Conservation (phyloP, 2,113 vertebrate species). For the Gopherus evgoodei region DNA sequence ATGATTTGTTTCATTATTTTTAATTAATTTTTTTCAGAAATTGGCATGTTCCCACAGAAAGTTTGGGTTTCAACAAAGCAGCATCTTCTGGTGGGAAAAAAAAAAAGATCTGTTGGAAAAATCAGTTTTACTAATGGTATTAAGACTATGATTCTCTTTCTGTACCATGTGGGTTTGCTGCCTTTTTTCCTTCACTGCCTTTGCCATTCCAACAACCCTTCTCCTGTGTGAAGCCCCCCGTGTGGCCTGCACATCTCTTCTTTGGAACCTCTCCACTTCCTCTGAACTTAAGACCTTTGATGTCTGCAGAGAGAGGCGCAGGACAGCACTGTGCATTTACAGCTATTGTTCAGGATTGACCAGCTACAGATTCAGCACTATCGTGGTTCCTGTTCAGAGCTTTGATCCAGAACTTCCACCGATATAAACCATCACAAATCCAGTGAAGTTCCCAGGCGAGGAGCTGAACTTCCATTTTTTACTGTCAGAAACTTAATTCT, state of each 20-base stretch:
- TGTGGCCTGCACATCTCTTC: not conserved
- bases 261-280: not conserved
- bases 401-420: not conserved
- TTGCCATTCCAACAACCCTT: not conserved
- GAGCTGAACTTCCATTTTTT: not conserved
- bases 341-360: not conserved
- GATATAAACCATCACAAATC: not conserved
- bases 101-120: not conserved
- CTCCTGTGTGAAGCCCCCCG: not conserved
- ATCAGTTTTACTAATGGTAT: not conserved
- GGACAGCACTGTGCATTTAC: not conserved
- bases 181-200: not conserved
- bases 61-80: not conserved
- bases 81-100: not conserved
- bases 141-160: not conserved
- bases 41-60: not conserved
- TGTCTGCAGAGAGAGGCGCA: not conserved
- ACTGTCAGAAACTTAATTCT: not conserved
- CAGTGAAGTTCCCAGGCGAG: not conserved
- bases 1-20: no score
- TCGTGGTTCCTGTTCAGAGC: not conserved
- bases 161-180: not conserved
- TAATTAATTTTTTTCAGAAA: no score
- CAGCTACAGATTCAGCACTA: not conserved
- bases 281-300: not conserved